Evolutionary conservation across 2,113 vertebrate genomes (phyloP).

Genomic region (Dromiciops gliroides): DNA sequence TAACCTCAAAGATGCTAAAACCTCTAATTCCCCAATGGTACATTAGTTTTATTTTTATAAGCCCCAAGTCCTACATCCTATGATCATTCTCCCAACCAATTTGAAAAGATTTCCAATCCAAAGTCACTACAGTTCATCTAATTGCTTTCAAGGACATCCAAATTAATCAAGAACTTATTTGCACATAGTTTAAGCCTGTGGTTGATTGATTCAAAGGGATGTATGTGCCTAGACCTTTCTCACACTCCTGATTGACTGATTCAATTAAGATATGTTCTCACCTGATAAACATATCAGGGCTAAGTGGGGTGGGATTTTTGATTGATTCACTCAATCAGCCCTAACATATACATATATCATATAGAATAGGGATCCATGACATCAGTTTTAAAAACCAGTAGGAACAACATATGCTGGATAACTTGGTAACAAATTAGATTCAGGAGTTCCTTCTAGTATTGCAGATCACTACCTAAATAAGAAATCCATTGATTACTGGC

Average conservation of each 20-base stretch:
- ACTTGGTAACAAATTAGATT: not conserved
- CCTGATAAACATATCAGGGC: not conserved
- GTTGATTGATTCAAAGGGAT: not conserved
- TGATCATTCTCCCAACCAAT: not conserved
- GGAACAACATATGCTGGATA: not conserved
- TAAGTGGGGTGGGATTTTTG: not conserved
- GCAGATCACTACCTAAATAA: not conserved
- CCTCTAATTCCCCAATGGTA: not conserved
- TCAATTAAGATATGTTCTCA: not conserved
- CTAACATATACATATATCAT: not conserved
- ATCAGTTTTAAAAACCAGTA: not conserved
- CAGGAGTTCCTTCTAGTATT: not conserved
- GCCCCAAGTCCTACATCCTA: not conserved
- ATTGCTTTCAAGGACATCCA: not conserved
- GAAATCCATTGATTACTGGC: not conserved
- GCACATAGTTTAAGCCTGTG: not conserved
- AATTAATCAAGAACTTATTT: not conserved
- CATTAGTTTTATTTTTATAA: not conserved
- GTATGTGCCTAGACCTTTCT: not conserved
- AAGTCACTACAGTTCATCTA: not conserved
- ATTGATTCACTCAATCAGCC: not conserved
- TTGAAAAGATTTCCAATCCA: not conserved
- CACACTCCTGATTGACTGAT: not conserved
- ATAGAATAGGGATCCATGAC: not conserved
- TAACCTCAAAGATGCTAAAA: not conserved